A percentile compares a stretch with the other conserved stretches of the same genome.
phyloP scores from a whole-genome alignment of 2,113 vertebrate species.

The Oxygymnocypris stewartii region DNA sequence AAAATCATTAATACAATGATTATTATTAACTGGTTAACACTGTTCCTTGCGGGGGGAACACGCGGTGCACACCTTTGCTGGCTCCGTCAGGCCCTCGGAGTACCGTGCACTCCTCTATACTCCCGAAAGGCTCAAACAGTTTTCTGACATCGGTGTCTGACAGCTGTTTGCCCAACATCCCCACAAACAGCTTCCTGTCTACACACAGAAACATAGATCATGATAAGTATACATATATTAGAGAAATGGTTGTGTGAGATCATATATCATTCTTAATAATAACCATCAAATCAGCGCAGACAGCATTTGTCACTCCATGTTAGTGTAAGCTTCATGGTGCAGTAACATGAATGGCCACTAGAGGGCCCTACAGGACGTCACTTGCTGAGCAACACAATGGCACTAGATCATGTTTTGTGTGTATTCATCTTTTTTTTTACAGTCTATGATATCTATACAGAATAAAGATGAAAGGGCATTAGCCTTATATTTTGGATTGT shows the following conservation, averaged over 20 bases:
- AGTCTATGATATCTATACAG: neutral
- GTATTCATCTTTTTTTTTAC: neutral
- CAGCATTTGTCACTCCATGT: neutral
- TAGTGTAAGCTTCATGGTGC: neutral
- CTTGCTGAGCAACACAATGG: slow-evolving; percentile 1
- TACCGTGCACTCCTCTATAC: slow-evolving; percentile 96
- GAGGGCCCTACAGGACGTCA: neutral
- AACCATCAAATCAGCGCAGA: slow-evolving; percentile 2
- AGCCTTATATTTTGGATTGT: neutral
- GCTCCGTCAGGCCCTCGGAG: slow-evolving; percentile 94
- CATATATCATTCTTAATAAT: neutral
- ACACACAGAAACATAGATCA: slow-evolving; percentile 60
- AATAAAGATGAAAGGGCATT: slow-evolving; percentile 20
- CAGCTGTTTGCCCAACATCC: slow-evolving; percentile 95
- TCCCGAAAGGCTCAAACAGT: slow-evolving; percentile 93
- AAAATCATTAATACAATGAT: too few relatives aligned
- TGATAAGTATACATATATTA: neutral
- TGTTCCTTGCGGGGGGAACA: too few relatives aligned
- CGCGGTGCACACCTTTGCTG: slow-evolving; percentile 85
- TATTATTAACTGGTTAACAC: too few relatives aligned
- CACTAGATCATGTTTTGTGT: neutral
- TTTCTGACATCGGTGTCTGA: slow-evolving; percentile 91
- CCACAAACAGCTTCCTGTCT: slow-evolving; percentile 98
- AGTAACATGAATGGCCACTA: slow-evolving; percentile 8
- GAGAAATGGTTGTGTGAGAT: neutral